Percentiles rank a stretch among this genome's conserved stretches.
Conservation (phyloP, 92 coral and sea anemone species). For the Epizoanthus fatuus region DNA sequence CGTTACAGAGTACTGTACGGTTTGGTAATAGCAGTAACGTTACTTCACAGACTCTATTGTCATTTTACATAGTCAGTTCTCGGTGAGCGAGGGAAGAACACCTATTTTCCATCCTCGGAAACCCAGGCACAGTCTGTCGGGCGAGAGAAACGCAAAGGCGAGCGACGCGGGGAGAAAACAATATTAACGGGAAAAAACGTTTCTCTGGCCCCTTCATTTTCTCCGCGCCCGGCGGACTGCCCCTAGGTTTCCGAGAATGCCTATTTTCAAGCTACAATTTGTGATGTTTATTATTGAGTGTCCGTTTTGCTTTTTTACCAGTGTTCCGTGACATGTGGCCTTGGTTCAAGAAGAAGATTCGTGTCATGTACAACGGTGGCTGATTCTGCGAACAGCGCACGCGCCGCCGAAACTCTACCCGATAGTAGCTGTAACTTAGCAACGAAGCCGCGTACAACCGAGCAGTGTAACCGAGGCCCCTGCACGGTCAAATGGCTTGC, state of each 20-base stretch:
- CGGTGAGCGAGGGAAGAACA: no score
- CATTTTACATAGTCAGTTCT: no score
- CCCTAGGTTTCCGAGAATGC: background rate
- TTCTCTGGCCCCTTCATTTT: no score
- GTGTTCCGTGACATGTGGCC: conserved; percentile 91
- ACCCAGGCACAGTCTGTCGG: no score
- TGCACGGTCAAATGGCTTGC: conserved; percentile 89
- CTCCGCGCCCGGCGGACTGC: no score
- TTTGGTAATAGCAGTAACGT: no score
- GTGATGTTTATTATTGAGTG: background rate
- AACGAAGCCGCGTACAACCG: conserved; percentile 64
- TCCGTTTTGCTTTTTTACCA: conserved; percentile 21
- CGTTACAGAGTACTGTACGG: no score
- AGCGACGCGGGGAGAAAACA: no score
- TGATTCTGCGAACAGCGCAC: conserved; percentile 12
- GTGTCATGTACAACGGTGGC: conserved; percentile 70
- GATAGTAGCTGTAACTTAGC: conserved; percentile 73
- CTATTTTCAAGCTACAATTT: background rate
- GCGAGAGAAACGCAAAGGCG: no score
- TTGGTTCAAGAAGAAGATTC: conserved; percentile 73
- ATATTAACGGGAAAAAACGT: no score
- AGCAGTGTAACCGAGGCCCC: conserved; percentile 88
- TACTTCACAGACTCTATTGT: no score
- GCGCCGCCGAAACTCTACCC: conserved; percentile 42
- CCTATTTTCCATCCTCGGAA: no score